Conservation (phyloP, 2,113 vertebrate genomes). For the Falcunculus frontatus region DNA sequence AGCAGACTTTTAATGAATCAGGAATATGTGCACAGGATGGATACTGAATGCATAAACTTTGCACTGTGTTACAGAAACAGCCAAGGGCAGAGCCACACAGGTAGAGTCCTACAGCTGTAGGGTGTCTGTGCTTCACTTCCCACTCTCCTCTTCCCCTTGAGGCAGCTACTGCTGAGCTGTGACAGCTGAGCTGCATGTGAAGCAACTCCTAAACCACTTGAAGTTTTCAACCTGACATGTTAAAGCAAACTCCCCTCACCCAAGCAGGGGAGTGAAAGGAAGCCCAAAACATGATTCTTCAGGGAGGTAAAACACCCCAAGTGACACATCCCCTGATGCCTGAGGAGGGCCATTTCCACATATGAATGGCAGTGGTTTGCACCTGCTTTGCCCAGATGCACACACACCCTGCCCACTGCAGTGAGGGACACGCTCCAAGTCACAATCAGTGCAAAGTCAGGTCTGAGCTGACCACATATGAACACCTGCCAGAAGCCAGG, state of each 20-base stretch:
- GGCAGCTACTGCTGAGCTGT: neutral
- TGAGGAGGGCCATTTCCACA: neutral
- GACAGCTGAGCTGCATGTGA: neutral
- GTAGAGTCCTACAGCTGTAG: neutral
- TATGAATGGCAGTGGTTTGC: neutral
- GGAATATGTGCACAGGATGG: neutral
- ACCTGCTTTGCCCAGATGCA: neutral
- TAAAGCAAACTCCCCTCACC: neutral
- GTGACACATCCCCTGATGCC: neutral
- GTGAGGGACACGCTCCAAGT: neutral
- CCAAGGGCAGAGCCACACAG: neutral
- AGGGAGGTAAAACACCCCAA: neutral
- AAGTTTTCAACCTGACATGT: neutral
- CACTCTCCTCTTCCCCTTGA: neutral
- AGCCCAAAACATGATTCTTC: neutral
- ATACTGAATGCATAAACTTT: neutral
- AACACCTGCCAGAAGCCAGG: neutral
- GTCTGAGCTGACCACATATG: neutral
- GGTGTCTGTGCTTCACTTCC: neutral
- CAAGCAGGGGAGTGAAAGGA: neutral
- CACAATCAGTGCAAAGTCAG: neutral
- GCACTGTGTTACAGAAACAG: neutral
- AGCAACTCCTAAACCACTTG: neutral
- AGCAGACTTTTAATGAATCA: neutral
- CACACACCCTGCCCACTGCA: fast-evolving